These are phyloP conservation scores for Anneissia japonica DNA, from an alignment of 35 echinoderm and acorn worm species.

Conservation along the genomic window DNA sequence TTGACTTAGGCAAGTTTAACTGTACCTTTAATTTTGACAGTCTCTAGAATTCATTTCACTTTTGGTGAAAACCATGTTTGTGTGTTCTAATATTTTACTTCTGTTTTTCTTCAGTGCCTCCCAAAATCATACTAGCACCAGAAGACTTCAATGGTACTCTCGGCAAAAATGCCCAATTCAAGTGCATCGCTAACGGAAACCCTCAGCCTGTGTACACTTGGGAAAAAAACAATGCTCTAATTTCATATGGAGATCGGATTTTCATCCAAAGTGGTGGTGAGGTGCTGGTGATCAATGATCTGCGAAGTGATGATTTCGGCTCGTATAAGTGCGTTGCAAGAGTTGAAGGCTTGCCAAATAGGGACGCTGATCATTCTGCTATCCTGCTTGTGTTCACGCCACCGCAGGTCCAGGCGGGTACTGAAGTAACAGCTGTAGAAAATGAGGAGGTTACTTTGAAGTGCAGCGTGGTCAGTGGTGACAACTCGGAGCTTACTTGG, in stretches of 20 bases:
- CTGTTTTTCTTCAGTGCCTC: slow-evolving; percentile 24
- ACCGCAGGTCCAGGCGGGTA: neutral
- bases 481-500: neutral
- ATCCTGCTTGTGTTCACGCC: neutral
- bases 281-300: slow-evolving; percentile 14
- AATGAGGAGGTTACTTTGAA: neutral
- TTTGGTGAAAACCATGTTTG: no score
- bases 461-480: neutral
- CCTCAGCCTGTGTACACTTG: slow-evolving; percentile 15
- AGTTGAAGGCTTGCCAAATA: neutral
- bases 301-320: slow-evolving; percentile 10
- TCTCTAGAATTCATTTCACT: no score
- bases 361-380: neutral
- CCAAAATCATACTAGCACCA: slow-evolving; percentile 11
- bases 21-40: no score
- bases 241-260: neutral
- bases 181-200: slow-evolving; percentile 24
- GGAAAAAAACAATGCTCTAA: neutral
- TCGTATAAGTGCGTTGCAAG: slow-evolving; percentile 15
- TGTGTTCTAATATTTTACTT: no score
- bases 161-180: slow-evolving; percentile 4
- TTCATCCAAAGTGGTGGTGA: slow-evolving; percentile 14
- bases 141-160: neutral
- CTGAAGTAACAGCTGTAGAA: neutral
- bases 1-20: no score